Evolutionary conservation across 2,113 vertebrate genomes (phyloP), one percentile per base, ranked within the genome.

Genomic region (Accipiter cooperii): DNA sequence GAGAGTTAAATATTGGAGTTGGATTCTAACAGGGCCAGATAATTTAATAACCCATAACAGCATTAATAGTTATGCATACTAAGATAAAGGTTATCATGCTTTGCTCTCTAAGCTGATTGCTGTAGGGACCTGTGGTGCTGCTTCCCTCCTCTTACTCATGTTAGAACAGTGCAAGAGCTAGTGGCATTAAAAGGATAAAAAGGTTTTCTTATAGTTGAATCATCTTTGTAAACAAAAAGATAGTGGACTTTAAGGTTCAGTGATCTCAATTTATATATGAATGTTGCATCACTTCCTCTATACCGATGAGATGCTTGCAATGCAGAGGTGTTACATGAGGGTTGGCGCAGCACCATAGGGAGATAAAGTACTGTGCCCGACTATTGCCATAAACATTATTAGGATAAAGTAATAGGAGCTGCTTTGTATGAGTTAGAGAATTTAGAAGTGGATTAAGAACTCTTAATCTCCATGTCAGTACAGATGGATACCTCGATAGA

Each of bases 31-130:
- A 75, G 71, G 29, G 49, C 28, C 61, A 24, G 76, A 34, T 92
- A 91, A 85, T 89, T 85, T 88, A 95, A 96, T 97, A 97, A 92
- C 70, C n/a, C 15, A 3, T 70, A 87, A 73, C 71, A 85, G 44
- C 40, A 68, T 92, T 71, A 74, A 26, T 74, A 80, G 73, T 54
- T 89, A 55, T 26, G 36, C 38, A 69, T 60, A 66, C 57, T 38
- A 65, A 94, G 40, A 66, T 89, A 55, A 92, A 94, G 57, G 87
- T 92, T 96, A 92, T 91, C 38, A 7, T 8, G 9, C 64, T 92
- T 84, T 84, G 33, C 57, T 92, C 22, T 76, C 0, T 84, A 82
- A 84, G 52, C 61, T 91, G 79, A 64, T 92, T 76, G 80, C 81
- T 76, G 29, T 61, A 51, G 90, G 74, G 70, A 91, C 84, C 64